Evolutionary conservation across 2,113 vertebrate genomes (phyloP), one percentile per base, ranked within the genome.

Genomic region (Zosterops pallidus): DNA sequence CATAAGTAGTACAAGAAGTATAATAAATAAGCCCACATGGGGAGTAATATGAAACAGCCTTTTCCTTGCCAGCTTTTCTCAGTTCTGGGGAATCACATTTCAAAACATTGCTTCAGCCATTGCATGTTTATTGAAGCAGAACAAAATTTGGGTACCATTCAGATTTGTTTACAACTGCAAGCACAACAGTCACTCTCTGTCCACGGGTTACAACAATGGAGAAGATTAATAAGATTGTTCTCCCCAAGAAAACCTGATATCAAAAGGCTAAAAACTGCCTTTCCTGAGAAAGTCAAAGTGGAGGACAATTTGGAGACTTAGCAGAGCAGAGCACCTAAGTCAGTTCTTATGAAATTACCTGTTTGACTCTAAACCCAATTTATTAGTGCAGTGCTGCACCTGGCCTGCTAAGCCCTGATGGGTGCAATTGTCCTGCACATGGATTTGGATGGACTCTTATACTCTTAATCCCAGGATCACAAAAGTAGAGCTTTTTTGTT

Each of bases 91-190:
- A 88, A 90, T 67, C 59, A 62, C 46, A 64, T 90, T 90, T 89
- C 69, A 83, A 67, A 89, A 62, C 33, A 62, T 31, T 86, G 39
- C 44, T 92, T 71, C 50, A 83, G 19, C 37, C 68, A 49, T 65
- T 90, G n/a, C 12, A 25, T n/a, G 46, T 70, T 81, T 90, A 75
- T 77, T 86, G 83, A 92, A 83, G 59, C 22, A 88, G 64, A 93
- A 81, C 46, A 70, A 64, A 72, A 88, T 69, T 63, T 86, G 67
- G 71, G 35, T 78, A 75, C 49, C 47, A 44, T 67, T 80, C 69
- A 81, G 71, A 64, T 71, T 92, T 91, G 50, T 76, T 81, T 65
- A 53, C 42, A 85, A 46, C n/a, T 26, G 13, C 11, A 85, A 93
- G 70, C n/a, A 42, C n/a, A 65, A 52, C 25, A 69, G 26, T 44